Evolutionary conservation across 1,140 invertebrate species (phyloP), one percentile per base, ranked within the genome.

Genomic region (Drosophila bifasciata): DNA sequence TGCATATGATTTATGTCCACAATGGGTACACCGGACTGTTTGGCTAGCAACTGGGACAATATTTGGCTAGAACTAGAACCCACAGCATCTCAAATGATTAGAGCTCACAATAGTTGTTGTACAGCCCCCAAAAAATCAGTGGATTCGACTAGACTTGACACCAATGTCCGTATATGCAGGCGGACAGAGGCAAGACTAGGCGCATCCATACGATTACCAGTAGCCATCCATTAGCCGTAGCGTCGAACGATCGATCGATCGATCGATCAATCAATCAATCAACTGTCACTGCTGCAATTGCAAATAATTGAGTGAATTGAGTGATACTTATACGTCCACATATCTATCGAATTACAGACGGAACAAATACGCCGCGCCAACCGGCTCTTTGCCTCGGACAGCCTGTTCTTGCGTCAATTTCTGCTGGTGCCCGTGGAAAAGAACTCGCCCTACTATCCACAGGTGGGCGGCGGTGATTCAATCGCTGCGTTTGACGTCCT

Each of bases 311-410:
- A 76, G 49, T 21, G 36, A 7, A 71, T 55, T 53, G 68, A 72
- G 55, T 40, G 44, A 16, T 40, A 45, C 41, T 51, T 25, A 60
- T 51, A 44, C 40, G 16, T 67, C 25, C 19, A 32, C 61, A 45
- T 59, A 25, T 57, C n/a, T 55, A 48, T 55, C 46, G 23, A 23
- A 19, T 80, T 76, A 52, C 92, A 98, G 97, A 98, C 96, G 90
- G 97, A 98, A 92, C 96, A 97, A 92, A 97, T 98, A 90, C 94
- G 97, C 84, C 93, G 97, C 89, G 95, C 94, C 36, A 98, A 98
- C 91, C 94, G 96, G 78, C 92, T 98, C 67, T 98, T 96, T 93
- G 96, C 96, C 11, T 95, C 96, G 41, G 97, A 98, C 91, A 97
- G 96, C 93, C 94, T 98, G 89, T 97, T 96, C 93, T 93, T 97